phyloP scores from a whole-genome alignment of 2,113 vertebrate genomes.

The Xyrauchen texanus region DNA sequence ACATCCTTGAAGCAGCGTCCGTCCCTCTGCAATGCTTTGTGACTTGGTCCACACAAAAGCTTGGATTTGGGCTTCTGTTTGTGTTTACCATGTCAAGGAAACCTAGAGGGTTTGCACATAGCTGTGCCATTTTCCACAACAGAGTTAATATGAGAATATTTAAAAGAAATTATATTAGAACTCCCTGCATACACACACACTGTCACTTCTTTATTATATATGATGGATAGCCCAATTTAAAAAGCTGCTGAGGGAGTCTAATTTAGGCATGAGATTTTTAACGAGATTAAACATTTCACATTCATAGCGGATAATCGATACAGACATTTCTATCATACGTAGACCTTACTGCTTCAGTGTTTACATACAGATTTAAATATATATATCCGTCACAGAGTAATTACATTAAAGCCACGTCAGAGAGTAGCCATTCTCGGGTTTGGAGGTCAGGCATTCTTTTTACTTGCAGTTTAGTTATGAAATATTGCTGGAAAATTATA shows the following conservation, averaged over 20 bases:
- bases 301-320: conserved; percentile 59
- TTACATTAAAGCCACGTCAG: conserved; percentile 51
- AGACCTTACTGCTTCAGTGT: conserved; percentile 48
- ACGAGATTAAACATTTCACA: conserved; percentile 59
- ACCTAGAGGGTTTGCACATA: neutral
- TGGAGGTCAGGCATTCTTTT: neutral
- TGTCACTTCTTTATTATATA: conserved; percentile 81
- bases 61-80: conserved; percentile 4
- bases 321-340: conserved; percentile 59
- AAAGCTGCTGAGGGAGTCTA: conserved; percentile 86
- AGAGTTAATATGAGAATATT: conserved; percentile 46
- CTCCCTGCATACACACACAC: conserved; percentile 43
- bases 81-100: conserved; percentile 40
- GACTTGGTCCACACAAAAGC: conserved; percentile 17
- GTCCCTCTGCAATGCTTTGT: conserved; percentile 8
- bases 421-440: conserved; percentile 38
- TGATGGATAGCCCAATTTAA: conserved; percentile 92
- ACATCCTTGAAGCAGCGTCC: conserved; percentile 32
- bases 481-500: too few relatives aligned
- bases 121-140: neutral
- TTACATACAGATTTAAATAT: conserved; percentile 60
- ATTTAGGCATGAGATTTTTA: conserved; percentile 87
- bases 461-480: neutral
- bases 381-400: conserved; percentile 53
- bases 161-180: conserved; percentile 53